Base-by-base conservation (phyloP, 2,797 vertebrate genomes). In the Pseudochirops corinnae region DNA sequence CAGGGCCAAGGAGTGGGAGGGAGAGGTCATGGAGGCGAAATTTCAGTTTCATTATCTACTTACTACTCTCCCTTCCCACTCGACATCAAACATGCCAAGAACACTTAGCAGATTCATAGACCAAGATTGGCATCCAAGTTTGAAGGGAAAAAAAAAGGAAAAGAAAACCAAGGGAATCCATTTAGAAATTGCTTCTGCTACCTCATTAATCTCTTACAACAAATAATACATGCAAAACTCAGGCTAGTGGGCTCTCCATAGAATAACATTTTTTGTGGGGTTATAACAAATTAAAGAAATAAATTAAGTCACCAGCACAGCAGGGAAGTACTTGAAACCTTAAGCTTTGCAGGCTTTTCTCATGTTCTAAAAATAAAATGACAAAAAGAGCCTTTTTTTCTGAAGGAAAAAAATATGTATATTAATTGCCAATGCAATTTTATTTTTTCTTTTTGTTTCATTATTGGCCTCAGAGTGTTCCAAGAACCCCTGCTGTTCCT, bases 261-360 rank as follows among this genome's bases (percentile, higher is more conserved):
- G 98, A 98, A 98, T 98, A 98, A 98, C 97, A 94, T 97, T 98
- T 98, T 97, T 98, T 98, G 98, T 98, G 95, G 97, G 95, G 98
- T 98, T 98, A 98, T 98, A 98, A 98, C 98, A 99, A 98, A 98
- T 99, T 99, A 98, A 98, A 98, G 98, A 98, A 98, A 98, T 98
- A 99, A 98, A 98, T 98, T 98, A 98, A 99, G 97, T 98, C 97
- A 97, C 96, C 94, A 97, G 91, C 98, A 92, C 98, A 98, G 98
- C 97, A 96, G 98, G 98, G 95, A 98, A 98, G 96, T 96, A 55
- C 96, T 97, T 90, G 95, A 98, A 98, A 98, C 98, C 96, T 98
- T 97, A 95, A 95, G 95, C 98, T 98, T 98, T 97, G n/a, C 97
- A 56, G 94, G 60, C 95, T 98, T 98, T 97, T 96, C 96, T 97